These are phyloP conservation scores for Limosa lapponica DNA, from an alignment of 2,797 vertebrate species.

Conservation along the genomic window DNA sequence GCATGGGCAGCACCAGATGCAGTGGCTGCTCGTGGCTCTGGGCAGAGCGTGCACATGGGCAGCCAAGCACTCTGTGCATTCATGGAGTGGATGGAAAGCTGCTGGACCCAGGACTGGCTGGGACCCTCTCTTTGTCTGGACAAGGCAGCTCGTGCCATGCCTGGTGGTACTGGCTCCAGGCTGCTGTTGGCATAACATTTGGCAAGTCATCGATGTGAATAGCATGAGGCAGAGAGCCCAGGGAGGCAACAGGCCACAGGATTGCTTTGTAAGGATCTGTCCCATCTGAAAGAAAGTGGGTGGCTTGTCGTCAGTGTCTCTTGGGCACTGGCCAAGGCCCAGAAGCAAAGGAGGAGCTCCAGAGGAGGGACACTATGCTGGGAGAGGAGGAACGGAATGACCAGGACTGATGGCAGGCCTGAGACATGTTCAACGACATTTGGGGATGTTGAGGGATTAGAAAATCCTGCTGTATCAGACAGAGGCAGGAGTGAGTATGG, in stretches of 20 bases:
- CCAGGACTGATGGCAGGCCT: not conserved
- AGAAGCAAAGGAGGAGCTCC: not conserved
- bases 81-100: not conserved
- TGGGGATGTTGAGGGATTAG: not conserved
- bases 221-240: not conserved
- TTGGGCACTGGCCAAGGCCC: not conserved
- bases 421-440: not conserved
- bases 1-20: rapidly evolving
- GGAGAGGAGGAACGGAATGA: not conserved
- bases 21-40: not conserved
- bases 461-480: not conserved
- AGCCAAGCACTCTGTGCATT: not conserved
- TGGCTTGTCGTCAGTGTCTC: not conserved
- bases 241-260: not conserved
- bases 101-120: not conserved
- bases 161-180: rapidly evolving
- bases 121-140: not conserved
- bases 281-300: not conserved
- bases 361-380: not conserved
- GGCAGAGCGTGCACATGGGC: rapidly evolving
- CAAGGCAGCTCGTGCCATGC: rapidly evolving
- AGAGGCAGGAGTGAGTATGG: not conserved
- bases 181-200: not conserved
- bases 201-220: not conserved
- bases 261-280: not conserved